Base-by-base conservation (phyloP, 1,140 invertebrate species). In the Drosophila takahashii region DNA sequence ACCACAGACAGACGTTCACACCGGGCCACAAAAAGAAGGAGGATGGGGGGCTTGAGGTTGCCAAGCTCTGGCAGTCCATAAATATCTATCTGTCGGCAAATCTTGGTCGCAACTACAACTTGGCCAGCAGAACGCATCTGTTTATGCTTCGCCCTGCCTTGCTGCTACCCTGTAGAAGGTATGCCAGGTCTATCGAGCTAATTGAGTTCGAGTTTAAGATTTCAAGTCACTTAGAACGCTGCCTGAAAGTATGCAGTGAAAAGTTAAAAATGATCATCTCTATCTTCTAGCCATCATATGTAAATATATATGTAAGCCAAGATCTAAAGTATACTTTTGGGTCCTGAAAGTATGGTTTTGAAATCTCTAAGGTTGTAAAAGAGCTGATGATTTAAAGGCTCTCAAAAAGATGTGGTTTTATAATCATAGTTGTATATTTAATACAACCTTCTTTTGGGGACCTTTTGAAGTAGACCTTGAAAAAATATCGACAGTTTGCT, bases 51-150 rank as follows among this genome's bases (percentile, higher is more conserved):
- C 58, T 34, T 44, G 44, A 15, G 58, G 58, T 26, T 62, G 58
- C 61, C 47, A 53, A n/a, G 66, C 78, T 74, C 42, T 75, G 81
- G 70, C 78, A 86, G 62, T 86, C 70, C 67, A 81, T 86, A 81
- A 85, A 81, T 77, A 74, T 56, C 65, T 58, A 86, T 64, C 77
- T 80, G 77, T 60, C 41, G 75, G 71, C 69, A 74, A 73, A 73
- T 74, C 71, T 77, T 77, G 10, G 62, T n/a, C 62, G 48, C 66
- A 34, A 54, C 62, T 65, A 48, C 34, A 47, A 37, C 61, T 65
- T 45, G 51, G 47, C 36, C 18, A 59, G 79, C 56, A 78, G 61
- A 75, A 59, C 61, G 72, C 72, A 76, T 47, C 61, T 76, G 52
- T 42, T 44, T 60, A 64, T 58, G 44, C 29, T 10, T 32, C 22